Evolutionary conservation across 2,888 invertebrate species (phyloP), one percentile per base, ranked within the genome.

Genomic region (Andrena bucephala): DNA sequence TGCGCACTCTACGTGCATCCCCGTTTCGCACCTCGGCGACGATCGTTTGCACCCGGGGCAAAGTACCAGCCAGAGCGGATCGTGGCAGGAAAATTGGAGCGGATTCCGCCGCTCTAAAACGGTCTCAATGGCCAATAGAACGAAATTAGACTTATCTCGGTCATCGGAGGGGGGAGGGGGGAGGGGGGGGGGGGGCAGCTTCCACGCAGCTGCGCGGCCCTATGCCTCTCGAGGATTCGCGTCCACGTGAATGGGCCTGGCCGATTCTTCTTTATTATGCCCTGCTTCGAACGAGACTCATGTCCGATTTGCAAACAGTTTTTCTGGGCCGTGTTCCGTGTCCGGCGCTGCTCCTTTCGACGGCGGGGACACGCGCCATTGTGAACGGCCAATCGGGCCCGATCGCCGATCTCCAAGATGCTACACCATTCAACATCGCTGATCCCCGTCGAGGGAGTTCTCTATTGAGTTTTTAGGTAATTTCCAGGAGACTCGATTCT

Each of bases 71-170:
- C 7, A 65, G 20, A 27, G 50, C 31, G 65, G 70, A 75, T 59
- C 79, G 74, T 24, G 29, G 52, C 31, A 29, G 63, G 89, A 92
- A 92, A 93, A 92, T 93, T 92, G 91, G 90, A 92, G 92, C 92
- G 93, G 92, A 92, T 92, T 92, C 91, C 76, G 66, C 36, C 78
- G 63, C 67, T 67, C 36, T 60, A 52, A 72, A 79, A 72, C 77
- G 71, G 27, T 71, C 83, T 82, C 87, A 86, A 84, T 87, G 84
- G 84, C 81, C 76, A 72, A 50, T 80, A 85, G 73, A 85, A 84
- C 85, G 90, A 93, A 94, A 93, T 94, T 93, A 93, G 93, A 90
- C 92, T 93, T 93, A 93, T 94, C 93, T 92, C 70, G 81, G 86
- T 89, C 90, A 93, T 94, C 94, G 85, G 27, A 24, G 81, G 72